Base-by-base conservation (phyloP, 2,888 invertebrate genomes). In the Autographa gamma region DNA sequence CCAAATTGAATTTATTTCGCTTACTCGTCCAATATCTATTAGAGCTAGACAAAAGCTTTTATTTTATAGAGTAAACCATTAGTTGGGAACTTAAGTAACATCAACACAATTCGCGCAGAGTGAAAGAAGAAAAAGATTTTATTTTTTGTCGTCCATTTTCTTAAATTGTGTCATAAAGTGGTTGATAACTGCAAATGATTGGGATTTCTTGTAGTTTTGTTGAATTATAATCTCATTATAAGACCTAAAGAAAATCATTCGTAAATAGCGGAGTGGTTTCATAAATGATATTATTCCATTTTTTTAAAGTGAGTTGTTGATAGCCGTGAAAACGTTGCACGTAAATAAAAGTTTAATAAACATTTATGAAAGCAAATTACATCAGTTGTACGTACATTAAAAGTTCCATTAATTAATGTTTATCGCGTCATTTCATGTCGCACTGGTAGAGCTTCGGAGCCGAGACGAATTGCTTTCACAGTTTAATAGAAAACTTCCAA, bases 401-500 rank as follows among this genome's bases (percentile, higher is more conserved):
- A 60, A 64, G 32, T 65, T 68, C 63, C 48, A 65, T 64, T 61
- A 66, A 72, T 66, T 72, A 60, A 67, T 63, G 66, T 72, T 68
- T 67, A 70, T 65, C 63, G 18, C 31, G 59, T 64, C 32, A 80
- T 79, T 71, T 71, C 43, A 52, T 31, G 7, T 19, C 38, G 63
- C 62, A 79, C 63, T 80, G 66, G 16, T 56, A 3, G 25, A 73
- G 41, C 60, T 73, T 80, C 63, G 18, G 32, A 43, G 41, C n/a
- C 16, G 67, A 59, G 74, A 69, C 65, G 75, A 82, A 87, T 85
- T 85, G 80, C 76, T 84, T 82, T 70, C 76, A 71, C 76, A 60
- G 71, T 79, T 75, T 80, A 85, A 86, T 85, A 84, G 85, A 85
- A 87, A 88, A 88, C 72, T 86, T 87, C 80, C 66, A 14, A 63